Percentiles rank a stretch among this genome's conserved stretches.
phyloP scores from a whole-genome alignment of 2,888 invertebrate genomes.

The Crossocerus cetratus region DNA sequence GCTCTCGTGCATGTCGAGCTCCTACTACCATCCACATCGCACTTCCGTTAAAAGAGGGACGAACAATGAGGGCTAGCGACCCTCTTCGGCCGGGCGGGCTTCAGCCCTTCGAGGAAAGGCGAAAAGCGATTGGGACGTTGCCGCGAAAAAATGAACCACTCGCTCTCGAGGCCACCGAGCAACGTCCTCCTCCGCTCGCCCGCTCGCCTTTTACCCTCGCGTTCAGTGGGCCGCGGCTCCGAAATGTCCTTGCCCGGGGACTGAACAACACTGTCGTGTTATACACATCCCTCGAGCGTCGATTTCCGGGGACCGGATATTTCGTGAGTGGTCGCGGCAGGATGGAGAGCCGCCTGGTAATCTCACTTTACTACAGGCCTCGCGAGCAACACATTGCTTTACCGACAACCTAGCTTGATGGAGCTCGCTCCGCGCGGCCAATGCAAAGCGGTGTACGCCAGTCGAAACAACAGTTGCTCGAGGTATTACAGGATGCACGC shows the following conservation, averaged over 20 bases:
- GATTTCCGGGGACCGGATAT: no score
- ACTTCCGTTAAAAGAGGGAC: slow-evolving; percentile 1
- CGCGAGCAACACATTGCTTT: no score
- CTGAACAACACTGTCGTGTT: not conserved
- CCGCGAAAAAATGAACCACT: slow-evolving; percentile 2
- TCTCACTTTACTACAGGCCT: no score
- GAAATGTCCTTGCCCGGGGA: not conserved
- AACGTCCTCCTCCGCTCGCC: not conserved
- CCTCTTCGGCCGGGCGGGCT: not conserved
- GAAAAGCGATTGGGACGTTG: slow-evolving; percentile 3
- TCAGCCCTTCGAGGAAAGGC: not conserved
- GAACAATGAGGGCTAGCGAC: not conserved
- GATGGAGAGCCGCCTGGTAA: no score
- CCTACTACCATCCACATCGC: not conserved
- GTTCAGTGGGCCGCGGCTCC: not conserved
- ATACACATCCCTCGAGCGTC: not conserved
- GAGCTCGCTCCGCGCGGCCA: no score
- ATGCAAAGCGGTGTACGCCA: no score
- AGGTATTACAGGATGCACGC: no score
- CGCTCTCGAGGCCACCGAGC: not conserved
- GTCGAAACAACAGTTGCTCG: no score
- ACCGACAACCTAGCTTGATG: no score
- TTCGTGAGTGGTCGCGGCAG: no score
- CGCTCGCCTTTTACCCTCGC: not conserved
- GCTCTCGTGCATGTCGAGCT: not conserved